Evolutionary conservation across 1,140 invertebrate species (phyloP), one percentile per base, ranked within the genome.

Genomic region (Nasonia longicornis): DNA sequence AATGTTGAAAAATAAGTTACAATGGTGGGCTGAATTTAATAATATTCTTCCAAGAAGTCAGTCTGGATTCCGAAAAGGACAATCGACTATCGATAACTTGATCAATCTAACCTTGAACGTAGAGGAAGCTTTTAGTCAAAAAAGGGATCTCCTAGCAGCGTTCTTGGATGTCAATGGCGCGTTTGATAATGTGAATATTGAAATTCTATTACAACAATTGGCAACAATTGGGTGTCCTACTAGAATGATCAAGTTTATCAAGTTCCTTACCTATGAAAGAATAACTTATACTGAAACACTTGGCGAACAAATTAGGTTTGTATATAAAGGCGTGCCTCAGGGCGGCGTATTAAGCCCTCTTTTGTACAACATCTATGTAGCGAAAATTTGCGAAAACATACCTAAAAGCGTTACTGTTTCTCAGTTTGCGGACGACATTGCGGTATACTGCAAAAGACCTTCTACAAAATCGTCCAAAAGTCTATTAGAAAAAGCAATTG

Each of bases 1-100:
- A 72, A 70, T 84, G 2, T 2, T 84, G 2, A 77, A 83, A 38
- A 74, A 75, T 2, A 69, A 77, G 75, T 35, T 85, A 0, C 8
- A 67, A 77, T 77, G 63, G 64, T 26, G n/a, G 29, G 8, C 7
- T 4, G 45, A 74, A 74, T 22, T 29, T 6, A 3, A 74, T 8
- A 63, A 75, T 4, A 75, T 75, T 29, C n/a, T 75, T 3, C 73
- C 73, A 7, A 63, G 29, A 14, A 75, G 48, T 22, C 73, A 75
- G 26, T 11, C 48, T 29, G 73, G 73, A 2, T 75, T 75, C 29
- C 4, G 73, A 2, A 48, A 31, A 31, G 73, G 48, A 0, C 26
- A 35, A 45, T 75, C 73, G 31, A 31, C 22, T 12, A 10, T 63
- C 29, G 73, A 75, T 3, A 75, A 75, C n/a, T 31, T 75, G 3